Evolutionary conservation across 2,888 invertebrate genomes (phyloP).

Genomic region (Andrena minutula): DNA sequence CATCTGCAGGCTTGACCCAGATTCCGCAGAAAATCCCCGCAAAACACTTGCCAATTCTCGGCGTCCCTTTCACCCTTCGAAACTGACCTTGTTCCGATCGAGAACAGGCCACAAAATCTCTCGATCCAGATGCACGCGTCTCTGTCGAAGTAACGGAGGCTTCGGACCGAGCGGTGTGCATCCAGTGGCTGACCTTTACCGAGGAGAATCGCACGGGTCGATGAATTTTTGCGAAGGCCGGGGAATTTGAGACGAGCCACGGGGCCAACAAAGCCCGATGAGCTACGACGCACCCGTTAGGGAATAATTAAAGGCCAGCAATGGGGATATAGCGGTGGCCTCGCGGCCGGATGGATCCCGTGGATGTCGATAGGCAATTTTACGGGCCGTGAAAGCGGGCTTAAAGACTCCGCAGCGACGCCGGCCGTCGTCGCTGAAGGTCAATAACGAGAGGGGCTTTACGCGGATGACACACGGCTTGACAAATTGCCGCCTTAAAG

Average conservation of each 20-base stretch:
- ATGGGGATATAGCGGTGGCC: constrained; percentile 32
- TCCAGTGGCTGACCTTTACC: constrained; percentile 32
- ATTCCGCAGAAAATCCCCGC: neutral
- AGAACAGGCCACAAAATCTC: neutral
- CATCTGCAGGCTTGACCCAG: neutral
- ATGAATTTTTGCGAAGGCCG: constrained; percentile 47
- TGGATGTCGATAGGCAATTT: constrained; percentile 69
- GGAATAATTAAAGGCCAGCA: constrained; percentile 65
- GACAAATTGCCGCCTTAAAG: constrained; percentile 69
- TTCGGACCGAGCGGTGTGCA: neutral
- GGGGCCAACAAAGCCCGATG: constrained; percentile 32
- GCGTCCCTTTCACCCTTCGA: neutral
- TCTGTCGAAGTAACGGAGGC: neutral
- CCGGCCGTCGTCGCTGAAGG: constrained; percentile 49
- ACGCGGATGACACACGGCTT: constrained; percentile 59
- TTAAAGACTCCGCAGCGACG: constrained; percentile 55
- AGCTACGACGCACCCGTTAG: constrained; percentile 49
- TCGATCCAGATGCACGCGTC: neutral
- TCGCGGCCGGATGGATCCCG: constrained; percentile 36
- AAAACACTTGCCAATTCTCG: neutral
- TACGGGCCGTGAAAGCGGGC: constrained; percentile 64
- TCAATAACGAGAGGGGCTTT: constrained; percentile 69
- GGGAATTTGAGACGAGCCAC: neutral
- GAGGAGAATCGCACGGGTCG: constrained; percentile 52
- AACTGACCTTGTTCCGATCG: neutral